Evolutionary conservation across 2,113 vertebrate genomes (phyloP).

Genomic region (Dromiciops gliroides): DNA sequence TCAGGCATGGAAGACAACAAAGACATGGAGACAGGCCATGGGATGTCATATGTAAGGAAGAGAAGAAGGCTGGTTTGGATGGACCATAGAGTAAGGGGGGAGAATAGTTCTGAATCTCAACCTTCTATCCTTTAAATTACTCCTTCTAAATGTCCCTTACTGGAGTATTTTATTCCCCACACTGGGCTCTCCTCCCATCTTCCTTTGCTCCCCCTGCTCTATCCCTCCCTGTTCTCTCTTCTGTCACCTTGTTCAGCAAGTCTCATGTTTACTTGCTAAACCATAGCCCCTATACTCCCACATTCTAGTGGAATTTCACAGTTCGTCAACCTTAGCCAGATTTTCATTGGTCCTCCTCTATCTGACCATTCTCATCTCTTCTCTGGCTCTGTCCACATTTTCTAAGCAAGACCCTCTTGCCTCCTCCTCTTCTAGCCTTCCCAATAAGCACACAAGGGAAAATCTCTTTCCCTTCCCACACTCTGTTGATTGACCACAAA

Average conservation of each 20-base stretch:
- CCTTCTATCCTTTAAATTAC: neutral
- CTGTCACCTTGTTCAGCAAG: neutral
- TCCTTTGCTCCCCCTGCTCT: neutral
- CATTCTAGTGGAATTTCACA: neutral
- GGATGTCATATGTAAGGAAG: neutral
- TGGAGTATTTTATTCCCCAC: neutral
- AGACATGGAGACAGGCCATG: neutral
- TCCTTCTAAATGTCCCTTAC: neutral
- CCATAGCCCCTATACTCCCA: neutral
- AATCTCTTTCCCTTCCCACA: constrained; percentile 28
- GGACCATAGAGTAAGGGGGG: neutral
- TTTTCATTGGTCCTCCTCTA: neutral
- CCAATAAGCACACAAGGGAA: neutral
- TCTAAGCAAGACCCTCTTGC: neutral
- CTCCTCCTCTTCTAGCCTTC: neutral
- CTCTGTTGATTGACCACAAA: neutral
- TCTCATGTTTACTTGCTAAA: neutral
- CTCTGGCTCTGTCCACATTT: neutral
- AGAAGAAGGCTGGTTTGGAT: neutral
- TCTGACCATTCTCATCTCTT: neutral
- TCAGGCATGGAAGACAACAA: neutral
- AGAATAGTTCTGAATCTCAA: neutral
- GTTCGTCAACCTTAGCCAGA: neutral
- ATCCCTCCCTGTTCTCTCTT: neutral
- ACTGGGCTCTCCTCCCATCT: neutral